A percentile compares a stretch with the other conserved stretches of the same genome.
These are phyloP conservation scores for Pinna nobilis DNA, from an alignment of 1,140 invertebrate species.

Conservation along the genomic window DNA sequence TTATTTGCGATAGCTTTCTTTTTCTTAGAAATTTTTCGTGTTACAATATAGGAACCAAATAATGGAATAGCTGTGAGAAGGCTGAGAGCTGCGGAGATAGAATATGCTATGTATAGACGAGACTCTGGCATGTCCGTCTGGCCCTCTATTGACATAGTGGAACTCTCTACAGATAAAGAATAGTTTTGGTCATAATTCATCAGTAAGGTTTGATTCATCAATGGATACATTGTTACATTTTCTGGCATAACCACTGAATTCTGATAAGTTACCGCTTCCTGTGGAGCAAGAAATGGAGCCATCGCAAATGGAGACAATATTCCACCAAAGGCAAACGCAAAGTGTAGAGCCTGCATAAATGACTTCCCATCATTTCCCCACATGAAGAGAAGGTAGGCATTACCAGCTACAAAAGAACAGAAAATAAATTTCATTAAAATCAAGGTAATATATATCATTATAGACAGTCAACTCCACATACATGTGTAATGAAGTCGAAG, in stretches of 20 bases:
- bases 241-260: too few species aligned
- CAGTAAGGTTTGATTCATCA: neutral
- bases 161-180: neutral
- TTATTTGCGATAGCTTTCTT: neutral
- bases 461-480: too few species aligned
- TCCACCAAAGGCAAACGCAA: constrained; percentile 55
- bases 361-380: constrained; percentile 73
- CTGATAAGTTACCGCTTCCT: too few species aligned
- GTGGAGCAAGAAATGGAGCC: constrained; percentile 53
- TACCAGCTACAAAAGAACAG: constrained; percentile 72
- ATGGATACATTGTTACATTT: too few species aligned
- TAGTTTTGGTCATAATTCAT: neutral
- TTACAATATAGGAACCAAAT: constrained; percentile 10
- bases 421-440: too few species aligned
- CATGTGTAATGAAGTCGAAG: too few species aligned
- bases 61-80: neutral
- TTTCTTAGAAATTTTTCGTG: neutral
- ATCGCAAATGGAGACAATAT: constrained; percentile 50
- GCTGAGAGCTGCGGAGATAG: neutral
- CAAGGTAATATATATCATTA: too few species aligned
- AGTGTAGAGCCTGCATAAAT: constrained; percentile 51
- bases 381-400: constrained; percentile 73
- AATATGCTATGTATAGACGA: neutral
- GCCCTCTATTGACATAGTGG: neutral
- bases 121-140: neutral